Evolutionary conservation across 2,797 vertebrate genomes (phyloP).

Genomic region (Yasuhikotakia modesta): DNA sequence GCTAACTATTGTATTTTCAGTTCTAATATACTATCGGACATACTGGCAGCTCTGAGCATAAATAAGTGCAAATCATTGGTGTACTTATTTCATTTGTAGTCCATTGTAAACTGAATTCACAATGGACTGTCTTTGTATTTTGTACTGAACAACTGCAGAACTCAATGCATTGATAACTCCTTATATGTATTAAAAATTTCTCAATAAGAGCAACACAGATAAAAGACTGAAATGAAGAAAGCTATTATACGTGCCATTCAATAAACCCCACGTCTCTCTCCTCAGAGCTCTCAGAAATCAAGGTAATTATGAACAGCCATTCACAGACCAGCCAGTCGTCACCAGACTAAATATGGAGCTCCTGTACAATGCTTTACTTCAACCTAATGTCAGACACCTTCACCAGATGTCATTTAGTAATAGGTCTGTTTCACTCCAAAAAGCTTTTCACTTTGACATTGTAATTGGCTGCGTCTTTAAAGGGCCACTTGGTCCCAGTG

Average conservation of each 20-base stretch:
- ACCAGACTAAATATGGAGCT: constrained; percentile 62
- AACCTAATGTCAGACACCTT: constrained; percentile 56
- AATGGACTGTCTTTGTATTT: constrained; percentile 19
- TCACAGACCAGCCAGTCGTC: constrained; percentile 57
- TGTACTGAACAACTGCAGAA: constrained; percentile 15
- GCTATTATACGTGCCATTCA: constrained; percentile 42
- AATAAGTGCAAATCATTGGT: neutral
- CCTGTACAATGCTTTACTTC: constrained; percentile 54
- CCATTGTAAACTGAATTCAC: constrained; percentile 22
- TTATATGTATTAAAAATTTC: constrained; percentile 32
- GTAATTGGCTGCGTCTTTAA: constrained; percentile 57
- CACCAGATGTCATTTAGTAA: constrained; percentile 58
- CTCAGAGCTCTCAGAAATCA: constrained; percentile 54
- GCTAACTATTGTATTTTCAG: neutral
- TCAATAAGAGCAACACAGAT: neutral
- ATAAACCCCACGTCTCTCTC: constrained; percentile 36
- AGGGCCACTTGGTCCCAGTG: constrained; percentile 28
- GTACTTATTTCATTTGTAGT: constrained; percentile 8
- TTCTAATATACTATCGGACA: neutral
- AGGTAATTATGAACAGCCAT: constrained; percentile 56
- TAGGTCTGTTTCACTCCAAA: constrained; percentile 51
- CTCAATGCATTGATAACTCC: constrained; percentile 36
- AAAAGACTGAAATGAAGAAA: constrained; percentile 14
- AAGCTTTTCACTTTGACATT: constrained; percentile 54
- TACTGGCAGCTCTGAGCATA: neutral